Evolutionary conservation across 2,113 vertebrate species (phyloP).

Genomic region (Tapirus terrestris): DNA sequence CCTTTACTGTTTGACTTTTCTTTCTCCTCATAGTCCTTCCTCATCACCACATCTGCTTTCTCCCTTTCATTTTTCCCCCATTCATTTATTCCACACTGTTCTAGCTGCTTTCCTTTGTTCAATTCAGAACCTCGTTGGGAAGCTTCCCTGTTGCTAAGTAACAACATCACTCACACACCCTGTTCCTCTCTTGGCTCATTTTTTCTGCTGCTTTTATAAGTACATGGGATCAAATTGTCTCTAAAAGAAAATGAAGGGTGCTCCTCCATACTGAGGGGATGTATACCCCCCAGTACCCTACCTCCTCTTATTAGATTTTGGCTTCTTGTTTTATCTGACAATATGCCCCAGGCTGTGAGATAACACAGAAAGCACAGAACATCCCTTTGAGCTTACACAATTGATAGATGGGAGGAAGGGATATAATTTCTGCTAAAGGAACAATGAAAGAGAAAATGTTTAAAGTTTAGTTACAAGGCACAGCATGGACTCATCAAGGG

Average conservation of each 20-base stretch:
- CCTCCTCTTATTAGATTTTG: neutral
- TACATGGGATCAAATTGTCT: neutral
- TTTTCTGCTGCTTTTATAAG: constrained; percentile 48
- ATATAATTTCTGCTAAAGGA: neutral
- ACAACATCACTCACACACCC: constrained; percentile 42
- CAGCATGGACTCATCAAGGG: neutral
- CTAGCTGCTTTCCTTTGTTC: constrained; percentile 43
- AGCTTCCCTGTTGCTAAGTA: constrained; percentile 65
- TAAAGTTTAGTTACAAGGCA: neutral
- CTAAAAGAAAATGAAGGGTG: neutral
- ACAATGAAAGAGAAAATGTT: neutral
- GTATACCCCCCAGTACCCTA: too few species aligned
- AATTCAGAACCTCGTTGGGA: constrained; percentile 42
- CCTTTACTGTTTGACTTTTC: neutral
- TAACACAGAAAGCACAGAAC: constrained; percentile 8
- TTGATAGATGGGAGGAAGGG: neutral
- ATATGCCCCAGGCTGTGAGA: constrained; percentile 15
- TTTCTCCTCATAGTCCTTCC: neutral
- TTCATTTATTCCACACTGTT: constrained; percentile 45
- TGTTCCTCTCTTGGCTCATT: constrained; percentile 25
- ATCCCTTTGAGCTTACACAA: constrained; percentile 2
- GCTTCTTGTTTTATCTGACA: constrained; percentile 20
- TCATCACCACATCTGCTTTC: neutral
- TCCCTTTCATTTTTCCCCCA: neutral
- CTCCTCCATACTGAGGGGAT: neutral